Base-by-base conservation (phyloP, 1,140 invertebrate genomes). In the Patella vulgata region DNA sequence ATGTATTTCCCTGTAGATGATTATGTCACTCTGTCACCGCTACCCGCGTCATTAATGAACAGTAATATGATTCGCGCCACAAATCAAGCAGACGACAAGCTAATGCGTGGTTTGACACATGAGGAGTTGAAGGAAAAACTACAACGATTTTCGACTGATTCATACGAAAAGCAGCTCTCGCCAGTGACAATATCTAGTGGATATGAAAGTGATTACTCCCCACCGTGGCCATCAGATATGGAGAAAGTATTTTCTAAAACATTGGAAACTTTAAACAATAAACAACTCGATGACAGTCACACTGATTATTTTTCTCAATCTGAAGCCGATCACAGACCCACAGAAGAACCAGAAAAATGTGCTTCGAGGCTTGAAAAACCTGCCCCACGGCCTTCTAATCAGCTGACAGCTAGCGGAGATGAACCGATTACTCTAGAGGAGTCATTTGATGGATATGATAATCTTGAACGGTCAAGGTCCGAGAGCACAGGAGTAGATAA, bases 151-250 rank as follows among this genome's bases (percentile, higher is more conserved):
- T 14, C 17, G 46, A 9, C 28, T 19, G n/a, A 21, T 36, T 5
- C 14, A 14, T 36, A 44, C 25, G 43, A 57, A 17, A 57, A 33
- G 28, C 43, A 47, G 19, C 21, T 70, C 12, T 63, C 68, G 21
- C 68, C 68, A 6, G 63, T 75, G 31, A 71, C 74, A 6, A 70
- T 71, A 25, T 75, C 74, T 11, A 75, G 74, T 31, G 74, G 74
- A 52, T 75, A 75, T 61, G 74, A 75, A 50, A 75, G 74, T 66
- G 74, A 75, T 58, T 73, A 65, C 30, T 42, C 63, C 30, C 67
- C 64, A 54, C 56, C 48, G 14, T 36, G 44, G 12, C 53, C 59
- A 28, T 14, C 56, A 14, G 60, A 63, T 14, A 42, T 2, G 21
- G 59, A 51, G 39, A 46, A 17, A n/a, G 46, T 14, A 14, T 28